phyloP scores from a whole-genome alignment of 2,888 invertebrate species.

The Axea sp. region DNA sequence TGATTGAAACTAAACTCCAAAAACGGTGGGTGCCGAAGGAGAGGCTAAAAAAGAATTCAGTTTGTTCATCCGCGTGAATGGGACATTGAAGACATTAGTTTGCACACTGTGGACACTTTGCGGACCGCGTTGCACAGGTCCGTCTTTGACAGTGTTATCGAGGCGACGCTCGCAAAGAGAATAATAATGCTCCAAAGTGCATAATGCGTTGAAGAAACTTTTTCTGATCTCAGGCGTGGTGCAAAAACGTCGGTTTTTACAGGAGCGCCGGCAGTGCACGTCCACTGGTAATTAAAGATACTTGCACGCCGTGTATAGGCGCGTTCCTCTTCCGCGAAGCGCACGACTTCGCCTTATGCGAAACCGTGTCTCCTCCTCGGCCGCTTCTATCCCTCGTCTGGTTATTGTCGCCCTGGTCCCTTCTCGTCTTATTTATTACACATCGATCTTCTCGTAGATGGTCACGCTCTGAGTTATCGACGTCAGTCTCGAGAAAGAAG shows the following conservation, averaged over 20 bases:
- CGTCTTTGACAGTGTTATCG: conserved; percentile 64
- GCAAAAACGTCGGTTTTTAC: conserved; percentile 48
- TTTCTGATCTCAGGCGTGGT: conserved; percentile 56
- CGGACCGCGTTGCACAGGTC: conserved; percentile 63
- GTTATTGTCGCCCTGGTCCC: conserved; percentile 38
- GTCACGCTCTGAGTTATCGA: conserved; percentile 42
- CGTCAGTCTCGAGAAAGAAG: conserved; percentile 32
- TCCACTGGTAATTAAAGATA: conserved; percentile 53
- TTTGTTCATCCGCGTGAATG: conserved; percentile 15
- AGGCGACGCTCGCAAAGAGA: conserved; percentile 68
- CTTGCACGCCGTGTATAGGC: conserved; percentile 46
- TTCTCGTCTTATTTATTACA: conserved; percentile 44
- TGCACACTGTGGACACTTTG: conserved; percentile 26
- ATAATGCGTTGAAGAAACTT: conserved; percentile 72
- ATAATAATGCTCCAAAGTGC: conserved; percentile 73
- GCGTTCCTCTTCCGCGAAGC: conserved; percentile 49
- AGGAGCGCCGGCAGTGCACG: conserved; percentile 32
- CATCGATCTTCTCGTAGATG: conserved; percentile 42
- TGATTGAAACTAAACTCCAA: not conserved
- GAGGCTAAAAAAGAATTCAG: not conserved
- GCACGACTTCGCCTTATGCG: conserved; percentile 55
- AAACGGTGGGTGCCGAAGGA: not conserved
- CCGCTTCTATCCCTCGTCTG: too few relatives aligned
- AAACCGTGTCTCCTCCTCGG: not conserved
- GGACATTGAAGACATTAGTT: conserved; percentile 28